phyloP scores from a whole-genome alignment of 2,888 invertebrate species.

The Hirudinaria manillensis region DNA sequence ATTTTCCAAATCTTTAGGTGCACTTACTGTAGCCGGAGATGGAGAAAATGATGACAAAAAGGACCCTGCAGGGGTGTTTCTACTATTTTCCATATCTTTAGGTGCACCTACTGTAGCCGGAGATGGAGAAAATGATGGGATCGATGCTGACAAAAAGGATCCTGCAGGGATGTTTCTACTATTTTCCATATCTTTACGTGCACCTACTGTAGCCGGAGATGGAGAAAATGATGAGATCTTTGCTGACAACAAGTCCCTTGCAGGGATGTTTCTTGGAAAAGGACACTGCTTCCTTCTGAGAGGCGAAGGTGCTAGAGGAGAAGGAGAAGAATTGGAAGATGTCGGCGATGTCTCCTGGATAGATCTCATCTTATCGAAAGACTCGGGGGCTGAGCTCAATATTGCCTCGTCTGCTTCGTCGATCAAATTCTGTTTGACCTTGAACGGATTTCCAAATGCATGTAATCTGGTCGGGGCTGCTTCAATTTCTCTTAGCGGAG shows the following conservation, averaged over 20 bases:
- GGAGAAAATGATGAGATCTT: constrained; percentile 7
- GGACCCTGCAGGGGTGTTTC: too few species aligned
- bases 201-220: not conserved
- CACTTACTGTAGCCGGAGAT: not conserved
- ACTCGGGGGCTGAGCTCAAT: constrained; percentile 57
- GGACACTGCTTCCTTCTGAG: constrained; percentile 56
- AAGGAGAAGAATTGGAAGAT: constrained; percentile 50
- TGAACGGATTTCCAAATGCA: constrained; percentile 99
- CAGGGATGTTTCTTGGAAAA: constrained; percentile 62
- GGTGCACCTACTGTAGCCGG: too few species aligned
- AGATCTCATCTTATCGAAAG: constrained; percentile 41
- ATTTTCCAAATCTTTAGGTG: too few species aligned
- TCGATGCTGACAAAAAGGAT: constrained; percentile 8
- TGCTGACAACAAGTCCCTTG: constrained; percentile 40
- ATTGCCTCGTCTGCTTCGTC: constrained; percentile 94
- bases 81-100: too few species aligned
- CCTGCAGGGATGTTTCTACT: too few species aligned
- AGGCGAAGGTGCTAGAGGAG: not conserved
- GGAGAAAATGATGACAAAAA: constrained; percentile 15
- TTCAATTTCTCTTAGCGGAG: constrained; percentile 86
- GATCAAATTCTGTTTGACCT: constrained; percentile 90
- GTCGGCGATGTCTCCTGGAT: constrained; percentile 39
- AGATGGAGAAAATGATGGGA: constrained; percentile 13
- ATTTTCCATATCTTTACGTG: too few species aligned
- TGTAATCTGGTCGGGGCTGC: constrained; percentile 88